Percentiles rank a stretch among this genome's conserved stretches.
These are phyloP conservation scores for Rallus limicola DNA, from an alignment of 2,113 vertebrate species.

Conservation along the genomic window DNA sequence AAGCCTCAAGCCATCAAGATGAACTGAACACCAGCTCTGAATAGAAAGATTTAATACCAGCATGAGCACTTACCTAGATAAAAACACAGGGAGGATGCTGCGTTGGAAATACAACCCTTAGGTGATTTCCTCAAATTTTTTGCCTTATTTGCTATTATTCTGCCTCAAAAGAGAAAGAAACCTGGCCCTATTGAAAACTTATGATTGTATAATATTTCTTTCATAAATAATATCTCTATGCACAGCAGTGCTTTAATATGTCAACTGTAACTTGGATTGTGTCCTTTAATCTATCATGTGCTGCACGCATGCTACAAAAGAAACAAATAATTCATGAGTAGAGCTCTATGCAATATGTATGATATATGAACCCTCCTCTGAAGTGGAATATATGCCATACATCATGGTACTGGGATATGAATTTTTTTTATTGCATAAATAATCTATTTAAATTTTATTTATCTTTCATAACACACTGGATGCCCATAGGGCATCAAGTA, in stretches of 20 bases:
- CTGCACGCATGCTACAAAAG: background rate
- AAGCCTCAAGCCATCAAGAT: background rate
- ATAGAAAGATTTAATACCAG: constrained; percentile 16
- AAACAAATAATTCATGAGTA: constrained; percentile 31
- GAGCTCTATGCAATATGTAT: background rate
- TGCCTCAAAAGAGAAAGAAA: background rate
- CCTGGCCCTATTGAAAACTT: background rate
- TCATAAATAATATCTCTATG: constrained; percentile 7
- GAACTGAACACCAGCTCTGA: background rate
- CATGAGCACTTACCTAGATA: background rate
- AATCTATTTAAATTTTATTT: constrained; percentile 16
- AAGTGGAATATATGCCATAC: background rate
- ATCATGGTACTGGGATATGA: background rate
- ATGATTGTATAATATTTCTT: constrained; percentile 18
- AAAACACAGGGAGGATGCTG: background rate
- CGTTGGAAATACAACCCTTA: constrained; percentile 3
- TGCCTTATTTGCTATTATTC: constrained; percentile 12
- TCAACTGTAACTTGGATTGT: background rate
- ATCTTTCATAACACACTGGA: background rate
- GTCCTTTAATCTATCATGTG: constrained; percentile 27
- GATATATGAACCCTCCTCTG: constrained; percentile 7
- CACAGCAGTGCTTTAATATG: constrained; percentile 7
- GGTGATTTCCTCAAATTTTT: background rate
- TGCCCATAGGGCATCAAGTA: background rate
- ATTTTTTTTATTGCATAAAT: background rate